Evolutionary conservation across 1,140 invertebrate species (phyloP).

Genomic region (Zophobas morio): DNA sequence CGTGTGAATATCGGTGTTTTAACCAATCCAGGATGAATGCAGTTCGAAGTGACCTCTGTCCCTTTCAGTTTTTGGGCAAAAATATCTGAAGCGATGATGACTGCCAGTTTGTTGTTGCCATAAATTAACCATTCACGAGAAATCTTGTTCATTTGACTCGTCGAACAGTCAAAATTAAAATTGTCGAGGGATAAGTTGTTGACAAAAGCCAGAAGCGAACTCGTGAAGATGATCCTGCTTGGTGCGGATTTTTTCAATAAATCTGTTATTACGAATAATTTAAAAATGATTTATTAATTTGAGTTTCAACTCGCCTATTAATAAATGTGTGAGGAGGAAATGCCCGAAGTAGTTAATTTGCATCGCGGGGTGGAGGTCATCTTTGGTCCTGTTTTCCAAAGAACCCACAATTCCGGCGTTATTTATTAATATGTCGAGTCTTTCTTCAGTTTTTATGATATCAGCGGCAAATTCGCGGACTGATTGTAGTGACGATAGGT

Average conservation of each 20-base stretch:
- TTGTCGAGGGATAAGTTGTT: constrained; percentile 72
- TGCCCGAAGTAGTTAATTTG: constrained; percentile 67
- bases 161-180: neutral
- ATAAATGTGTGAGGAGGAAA: neutral
- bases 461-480: constrained; percentile 75
- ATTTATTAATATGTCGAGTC: constrained; percentile 85
- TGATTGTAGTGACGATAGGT: constrained; percentile 75
- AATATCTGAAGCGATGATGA: constrained; percentile 77
- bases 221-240: neutral
- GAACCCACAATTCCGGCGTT: constrained; percentile 78
- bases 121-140: neutral
- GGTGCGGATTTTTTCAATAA: neutral
- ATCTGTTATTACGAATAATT: no score
- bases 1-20: constrained; percentile 18
- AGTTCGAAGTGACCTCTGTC: constrained; percentile 57
- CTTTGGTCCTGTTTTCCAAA: constrained; percentile 68
- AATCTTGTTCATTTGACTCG: neutral
- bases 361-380: constrained; percentile 74
- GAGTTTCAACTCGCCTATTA: no score
- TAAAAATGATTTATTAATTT: no score
- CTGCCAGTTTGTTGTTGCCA: constrained; percentile 71
- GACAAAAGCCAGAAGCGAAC: constrained; percentile 75
- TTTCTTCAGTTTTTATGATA: constrained; percentile 74
- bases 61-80: constrained; percentile 73
- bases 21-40: constrained; percentile 21